A percentile compares a stretch with the other conserved stretches of the same genome.
These are phyloP conservation scores for Scaptomyza tumidula DNA, from an alignment of 2,888 invertebrate species.

Conservation along the genomic window DNA sequence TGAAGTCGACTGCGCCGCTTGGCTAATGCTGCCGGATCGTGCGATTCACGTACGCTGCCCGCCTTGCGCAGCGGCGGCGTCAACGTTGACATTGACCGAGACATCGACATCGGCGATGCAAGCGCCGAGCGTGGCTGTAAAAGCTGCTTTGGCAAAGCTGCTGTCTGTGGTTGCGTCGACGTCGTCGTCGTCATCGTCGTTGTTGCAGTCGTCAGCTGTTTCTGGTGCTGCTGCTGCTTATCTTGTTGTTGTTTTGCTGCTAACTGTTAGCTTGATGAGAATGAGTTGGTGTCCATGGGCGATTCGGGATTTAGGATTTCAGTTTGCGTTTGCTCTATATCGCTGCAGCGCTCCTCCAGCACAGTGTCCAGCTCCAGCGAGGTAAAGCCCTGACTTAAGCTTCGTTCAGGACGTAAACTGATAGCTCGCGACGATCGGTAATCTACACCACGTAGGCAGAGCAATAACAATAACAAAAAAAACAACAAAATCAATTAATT, in stretches of 20 bases:
- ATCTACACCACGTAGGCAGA: slow-evolving; percentile 72
- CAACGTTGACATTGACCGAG: slow-evolving; percentile 14
- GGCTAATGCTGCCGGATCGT: slow-evolving; percentile 57
- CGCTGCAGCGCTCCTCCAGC: slow-evolving; percentile 93
- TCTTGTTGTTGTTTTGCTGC: slow-evolving; percentile 53
- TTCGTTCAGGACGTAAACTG: slow-evolving; percentile 87
- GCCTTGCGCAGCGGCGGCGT: slow-evolving; percentile 67
- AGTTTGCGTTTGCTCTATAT: slow-evolving; percentile 89
- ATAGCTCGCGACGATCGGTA: slow-evolving; percentile 87
- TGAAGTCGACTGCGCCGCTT: slow-evolving; percentile 70
- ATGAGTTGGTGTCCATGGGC: slow-evolving; percentile 81
- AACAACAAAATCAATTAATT: slow-evolving; percentile 18
- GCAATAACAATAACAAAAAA: slow-evolving; percentile 1
- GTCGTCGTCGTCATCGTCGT: slow-evolving; percentile 1
- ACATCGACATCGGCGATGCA: slow-evolving; percentile 1
- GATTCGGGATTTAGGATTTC: slow-evolving; percentile 84
- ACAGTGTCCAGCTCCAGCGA: slow-evolving; percentile 93
- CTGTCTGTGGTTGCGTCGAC: slow-evolving; percentile 4
- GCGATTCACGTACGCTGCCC: slow-evolving; percentile 64
- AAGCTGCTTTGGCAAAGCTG: background rate
- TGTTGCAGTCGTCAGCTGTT: slow-evolving; percentile 9
- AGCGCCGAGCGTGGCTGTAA: slow-evolving; percentile 6
- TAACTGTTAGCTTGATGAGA: slow-evolving; percentile 82
- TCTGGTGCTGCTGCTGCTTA: slow-evolving; percentile 31
- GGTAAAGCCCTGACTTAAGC: slow-evolving; percentile 90